These are phyloP conservation scores for Hypsibius dujardini DNA, from an alignment of 1,140 invertebrate genomes.

Conservation along the genomic window DNA sequence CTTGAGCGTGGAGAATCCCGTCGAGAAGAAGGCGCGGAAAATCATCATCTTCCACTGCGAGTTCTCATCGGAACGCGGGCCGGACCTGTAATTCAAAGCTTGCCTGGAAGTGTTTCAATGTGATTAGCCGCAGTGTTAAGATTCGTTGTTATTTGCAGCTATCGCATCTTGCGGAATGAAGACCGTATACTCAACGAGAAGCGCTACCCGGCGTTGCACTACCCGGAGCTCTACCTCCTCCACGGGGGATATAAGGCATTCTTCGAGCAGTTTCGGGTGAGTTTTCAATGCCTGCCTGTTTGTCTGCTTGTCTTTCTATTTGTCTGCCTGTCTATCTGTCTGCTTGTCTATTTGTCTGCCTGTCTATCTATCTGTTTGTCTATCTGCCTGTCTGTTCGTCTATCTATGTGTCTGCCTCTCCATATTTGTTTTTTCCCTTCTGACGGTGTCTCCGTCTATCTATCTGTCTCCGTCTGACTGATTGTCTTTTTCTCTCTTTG, in stretches of 20 bases:
- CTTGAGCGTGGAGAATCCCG: constrained; percentile 28
- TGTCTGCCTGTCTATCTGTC: no score
- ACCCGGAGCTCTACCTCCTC: constrained; percentile 84
- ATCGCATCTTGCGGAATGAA: constrained; percentile 57
- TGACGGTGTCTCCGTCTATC: no score
- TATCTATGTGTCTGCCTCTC: no score
- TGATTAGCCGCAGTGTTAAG: no score
- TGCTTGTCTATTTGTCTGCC: no score
- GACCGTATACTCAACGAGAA: constrained; percentile 65
- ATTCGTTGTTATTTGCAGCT: constrained; percentile 37
- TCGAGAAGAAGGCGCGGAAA: constrained; percentile 39
- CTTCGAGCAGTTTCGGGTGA: constrained; percentile 38
- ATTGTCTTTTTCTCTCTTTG: no score
- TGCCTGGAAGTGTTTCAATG: no score
- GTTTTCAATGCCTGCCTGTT: neutral
- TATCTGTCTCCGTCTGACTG: no score
- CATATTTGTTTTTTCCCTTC: no score
- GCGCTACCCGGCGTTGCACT: constrained; percentile 66
- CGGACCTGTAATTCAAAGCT: constrained; percentile 49
- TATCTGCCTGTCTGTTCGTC: no score
- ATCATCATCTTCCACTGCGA: constrained; percentile 95
- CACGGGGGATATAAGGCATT: constrained; percentile 86
- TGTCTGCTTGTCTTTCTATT: no score
- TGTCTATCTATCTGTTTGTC: no score
- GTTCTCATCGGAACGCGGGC: constrained; percentile 84